phyloP scores from a whole-genome alignment of 2,888 invertebrate species.

The Hypercompe scribonia region DNA sequence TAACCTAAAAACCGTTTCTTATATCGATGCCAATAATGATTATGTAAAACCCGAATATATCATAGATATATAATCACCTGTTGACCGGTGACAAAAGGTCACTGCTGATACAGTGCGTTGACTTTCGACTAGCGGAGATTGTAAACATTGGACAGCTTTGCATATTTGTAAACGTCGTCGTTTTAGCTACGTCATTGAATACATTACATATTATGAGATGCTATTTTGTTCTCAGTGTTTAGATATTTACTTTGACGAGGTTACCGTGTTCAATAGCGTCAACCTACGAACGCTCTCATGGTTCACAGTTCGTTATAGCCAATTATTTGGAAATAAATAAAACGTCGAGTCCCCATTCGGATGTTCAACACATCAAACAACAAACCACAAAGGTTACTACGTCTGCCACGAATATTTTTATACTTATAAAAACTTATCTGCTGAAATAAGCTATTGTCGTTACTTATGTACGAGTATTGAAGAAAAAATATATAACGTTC shows the following conservation, averaged over 20 bases:
- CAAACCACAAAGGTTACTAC: constrained; percentile 42
- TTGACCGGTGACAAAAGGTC: constrained; percentile 50
- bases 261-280: constrained; percentile 30
- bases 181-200: constrained; percentile 25
- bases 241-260: constrained; percentile 29
- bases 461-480: constrained; percentile 45
- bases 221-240: constrained; percentile 32
- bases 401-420: constrained; percentile 27
- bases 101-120: constrained; percentile 49
- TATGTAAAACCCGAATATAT: constrained; percentile 39
- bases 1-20: constrained; percentile 37
- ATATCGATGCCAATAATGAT: constrained; percentile 35
- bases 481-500: constrained; percentile 50
- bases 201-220: constrained; percentile 9
- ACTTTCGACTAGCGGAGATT: constrained; percentile 46
- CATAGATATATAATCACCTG: constrained; percentile 21
- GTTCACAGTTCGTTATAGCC: constrained; percentile 36
- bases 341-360: constrained; percentile 26
- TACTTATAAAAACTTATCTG: constrained; percentile 30
- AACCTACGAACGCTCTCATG: constrained; percentile 24
- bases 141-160: constrained; percentile 38
- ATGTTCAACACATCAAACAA: constrained; percentile 32
- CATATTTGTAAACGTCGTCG: constrained; percentile 28
- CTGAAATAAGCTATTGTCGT: constrained; percentile 38
- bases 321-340: constrained; percentile 47